Percentiles rank a stretch among this genome's conserved stretches.
Conservation (phyloP, 2,888 invertebrate species). For the Cepaea hortensis region DNA sequence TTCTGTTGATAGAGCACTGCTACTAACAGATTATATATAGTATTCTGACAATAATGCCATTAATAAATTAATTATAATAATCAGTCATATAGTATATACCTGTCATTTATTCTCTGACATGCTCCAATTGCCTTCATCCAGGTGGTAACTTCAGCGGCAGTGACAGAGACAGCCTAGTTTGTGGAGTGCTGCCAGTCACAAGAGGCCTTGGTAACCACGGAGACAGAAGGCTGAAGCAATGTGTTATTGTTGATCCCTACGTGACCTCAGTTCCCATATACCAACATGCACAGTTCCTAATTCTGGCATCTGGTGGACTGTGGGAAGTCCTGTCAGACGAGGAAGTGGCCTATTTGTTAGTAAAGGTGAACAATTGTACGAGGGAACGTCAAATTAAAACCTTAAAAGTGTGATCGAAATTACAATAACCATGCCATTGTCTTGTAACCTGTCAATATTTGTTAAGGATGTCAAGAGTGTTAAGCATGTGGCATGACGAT, state of each 20-base stretch:
- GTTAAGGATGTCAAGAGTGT: too few species aligned
- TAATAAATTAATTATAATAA: too few species aligned
- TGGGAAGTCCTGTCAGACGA: conserved; percentile 74
- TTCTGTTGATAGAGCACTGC: too few species aligned
- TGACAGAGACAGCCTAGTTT: conserved; percentile 67
- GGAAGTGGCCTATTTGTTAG: conserved; percentile 68
- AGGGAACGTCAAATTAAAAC: too few species aligned
- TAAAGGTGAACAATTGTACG: conserved; percentile 62
- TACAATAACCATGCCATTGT: too few species aligned
- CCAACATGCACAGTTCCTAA: conserved; percentile 72
- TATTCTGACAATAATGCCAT: too few species aligned
- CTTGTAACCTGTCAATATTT: too few species aligned
- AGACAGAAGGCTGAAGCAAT: conserved; percentile 70
- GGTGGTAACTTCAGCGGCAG: conserved; percentile 72
- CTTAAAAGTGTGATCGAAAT: too few species aligned
- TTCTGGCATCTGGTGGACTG: conserved; percentile 72
- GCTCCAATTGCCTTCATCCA: conserved; percentile 45
- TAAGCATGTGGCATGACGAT: too few species aligned
- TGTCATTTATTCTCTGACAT: too few species aligned
- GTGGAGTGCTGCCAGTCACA: conserved; percentile 73
- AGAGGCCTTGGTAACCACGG: conserved; percentile 76
- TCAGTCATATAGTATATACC: too few species aligned
- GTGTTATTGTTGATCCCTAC: conserved; percentile 68
- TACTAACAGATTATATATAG: too few species aligned
- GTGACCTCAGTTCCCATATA: conserved; percentile 69